Evolutionary conservation across 2,888 invertebrate genomes (phyloP), one percentile per base, ranked within the genome.

Genomic region (Bombylius major): DNA sequence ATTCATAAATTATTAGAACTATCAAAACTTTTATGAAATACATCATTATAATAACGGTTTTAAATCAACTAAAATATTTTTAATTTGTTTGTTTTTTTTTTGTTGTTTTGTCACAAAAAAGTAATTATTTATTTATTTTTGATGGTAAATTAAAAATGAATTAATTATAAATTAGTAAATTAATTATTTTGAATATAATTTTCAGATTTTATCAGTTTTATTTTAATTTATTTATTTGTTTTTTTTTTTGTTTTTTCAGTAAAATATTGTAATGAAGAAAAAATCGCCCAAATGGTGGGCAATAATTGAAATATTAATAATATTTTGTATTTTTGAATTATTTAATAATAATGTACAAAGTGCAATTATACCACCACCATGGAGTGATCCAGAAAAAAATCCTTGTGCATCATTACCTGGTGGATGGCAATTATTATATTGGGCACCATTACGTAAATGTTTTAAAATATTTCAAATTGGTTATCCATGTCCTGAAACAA

Each of bases 391-490:
- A 1, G 78, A 80, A 60, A 78, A 82, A 64, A 91, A 91, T 71
- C 91, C 91, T 0, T 91, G 91, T 64, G 89, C 90, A 5, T 76
- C 81, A 4, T 82, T 86, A 69, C 84, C 88, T 0, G 79, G 85
- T 59, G 90, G 90, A 50, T 91, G 91, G 91, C 88, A 90, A 66
- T 78, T 89, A 68, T 78, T 91, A 55, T 89, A 84, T 71, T 91
- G 90, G 90, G 86, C 89, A 9, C 78, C 82, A 1, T 84, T 91
- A 69, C 86, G 87, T 60, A 83, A 86, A 72, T 91, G 91, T 75
- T 90, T 91, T 70, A 87, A 87, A 69, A 91, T 91, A 72, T 91
- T 90, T 68, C 84, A 87, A 78, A 83, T 80, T 36, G 89, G 89
- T 13, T 79, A 84, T 62, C 91, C 91, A 0, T 91, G 91, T 66